These are phyloP conservation scores for Bucorvus abyssinicus DNA, from an alignment of 2,797 vertebrate species.

Conservation along the genomic window DNA sequence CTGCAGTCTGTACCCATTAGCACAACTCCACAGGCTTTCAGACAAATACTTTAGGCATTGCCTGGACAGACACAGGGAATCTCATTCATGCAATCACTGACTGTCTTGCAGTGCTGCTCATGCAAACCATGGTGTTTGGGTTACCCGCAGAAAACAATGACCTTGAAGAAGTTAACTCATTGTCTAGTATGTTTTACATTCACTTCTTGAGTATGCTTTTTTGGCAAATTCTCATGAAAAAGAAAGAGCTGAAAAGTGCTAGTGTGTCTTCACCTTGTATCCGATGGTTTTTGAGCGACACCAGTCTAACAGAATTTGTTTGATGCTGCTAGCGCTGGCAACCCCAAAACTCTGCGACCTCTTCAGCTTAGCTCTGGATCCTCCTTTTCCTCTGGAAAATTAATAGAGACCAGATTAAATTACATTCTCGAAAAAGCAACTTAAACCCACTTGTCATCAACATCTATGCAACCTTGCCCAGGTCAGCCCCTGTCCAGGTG, in stretches of 20 bases:
- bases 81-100: not conserved
- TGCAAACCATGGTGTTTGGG: not conserved
- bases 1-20: not conserved
- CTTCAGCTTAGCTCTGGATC: constrained; percentile 86
- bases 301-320: constrained; percentile 94
- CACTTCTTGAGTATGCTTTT: not conserved
- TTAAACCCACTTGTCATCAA: not conserved
- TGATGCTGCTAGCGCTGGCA: constrained; percentile 92
- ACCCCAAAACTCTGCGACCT: constrained; percentile 91
- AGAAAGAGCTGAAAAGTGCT: not conserved
- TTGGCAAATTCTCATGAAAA: not conserved
- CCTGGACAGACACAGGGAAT: not conserved
- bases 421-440: not conserved
- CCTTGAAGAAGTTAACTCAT: not conserved
- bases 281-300: constrained; percentile 94
- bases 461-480: not conserved
- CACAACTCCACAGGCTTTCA: not conserved
- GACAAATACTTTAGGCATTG: not conserved
- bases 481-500: not conserved
- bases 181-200: not conserved
- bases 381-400: constrained; percentile 75
- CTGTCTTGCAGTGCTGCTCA: not conserved
- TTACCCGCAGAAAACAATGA: not conserved
- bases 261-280: constrained; percentile 83
- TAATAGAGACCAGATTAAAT: constrained; percentile 20